Conservation (phyloP, 2,888 invertebrate genomes). For the Augiades crinisus region DNA sequence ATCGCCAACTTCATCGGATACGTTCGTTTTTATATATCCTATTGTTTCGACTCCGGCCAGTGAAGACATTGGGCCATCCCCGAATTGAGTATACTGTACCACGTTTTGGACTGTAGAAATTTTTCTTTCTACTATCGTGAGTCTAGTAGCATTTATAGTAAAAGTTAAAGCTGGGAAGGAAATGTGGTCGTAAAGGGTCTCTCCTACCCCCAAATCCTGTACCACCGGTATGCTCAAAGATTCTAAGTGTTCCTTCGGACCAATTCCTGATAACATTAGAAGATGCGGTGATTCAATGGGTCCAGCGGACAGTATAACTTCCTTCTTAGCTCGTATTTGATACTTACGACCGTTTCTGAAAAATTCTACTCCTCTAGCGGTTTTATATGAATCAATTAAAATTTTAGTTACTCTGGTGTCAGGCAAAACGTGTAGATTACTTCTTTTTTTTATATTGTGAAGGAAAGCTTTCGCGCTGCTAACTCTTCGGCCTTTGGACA, state of each 20-base stretch:
- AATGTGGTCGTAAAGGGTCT: conserved; percentile 85
- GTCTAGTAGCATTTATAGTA: conserved; percentile 64
- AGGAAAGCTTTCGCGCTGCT: conserved; percentile 83
- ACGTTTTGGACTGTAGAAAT: conserved; percentile 52
- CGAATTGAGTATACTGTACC: conserved; percentile 58
- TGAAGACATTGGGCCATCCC: conserved; percentile 77
- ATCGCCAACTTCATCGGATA: conserved; percentile 73
- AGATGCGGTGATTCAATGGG: conserved; percentile 91
- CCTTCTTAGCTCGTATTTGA: conserved; percentile 66
- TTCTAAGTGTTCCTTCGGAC: conserved; percentile 82
- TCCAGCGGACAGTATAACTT: conserved; percentile 85
- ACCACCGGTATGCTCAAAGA: conserved; percentile 82
- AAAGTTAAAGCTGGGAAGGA: conserved; percentile 82
- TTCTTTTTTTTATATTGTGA: conserved; percentile 71
- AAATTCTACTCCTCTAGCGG: conserved; percentile 61
- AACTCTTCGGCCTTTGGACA: conserved; percentile 70
- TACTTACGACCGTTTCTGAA: conserved; percentile 66
- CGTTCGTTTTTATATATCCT: conserved; percentile 81
- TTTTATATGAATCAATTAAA: conserved; percentile 79
- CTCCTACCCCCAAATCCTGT: conserved; percentile 84
- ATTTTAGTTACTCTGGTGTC: conserved; percentile 80
- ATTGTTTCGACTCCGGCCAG: conserved; percentile 82
- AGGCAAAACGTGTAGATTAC: conserved; percentile 81
- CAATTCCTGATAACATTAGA: conserved; percentile 84
- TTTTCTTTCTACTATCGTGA: conserved; percentile 51